phyloP scores from a whole-genome alignment of 2,888 invertebrate genomes.

The Synergus umbraculus region DNA sequence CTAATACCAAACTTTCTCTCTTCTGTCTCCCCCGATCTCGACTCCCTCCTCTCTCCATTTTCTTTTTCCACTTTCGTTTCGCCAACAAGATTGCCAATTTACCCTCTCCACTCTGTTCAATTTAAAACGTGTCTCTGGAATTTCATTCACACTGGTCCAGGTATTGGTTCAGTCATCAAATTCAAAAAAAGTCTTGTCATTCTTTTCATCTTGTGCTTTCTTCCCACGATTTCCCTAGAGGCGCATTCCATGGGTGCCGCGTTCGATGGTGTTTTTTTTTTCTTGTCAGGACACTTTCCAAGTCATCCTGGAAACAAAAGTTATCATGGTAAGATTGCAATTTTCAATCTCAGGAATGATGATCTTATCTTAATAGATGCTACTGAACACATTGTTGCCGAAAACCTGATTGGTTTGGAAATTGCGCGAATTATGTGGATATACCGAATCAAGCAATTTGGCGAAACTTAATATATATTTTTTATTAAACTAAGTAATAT shows the following conservation, averaged over 20 bases:
- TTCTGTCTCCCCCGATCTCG: constrained; percentile 40
- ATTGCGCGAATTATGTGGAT: too few species aligned
- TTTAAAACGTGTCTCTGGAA: not conserved
- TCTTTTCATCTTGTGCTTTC: not conserved
- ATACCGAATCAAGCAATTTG: too few species aligned
- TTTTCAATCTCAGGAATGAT: too few species aligned
- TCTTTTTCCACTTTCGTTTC: not conserved
- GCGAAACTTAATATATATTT: too few species aligned
- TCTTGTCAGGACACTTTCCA: not conserved
- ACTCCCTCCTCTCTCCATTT: constrained; percentile 40
- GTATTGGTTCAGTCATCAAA: not conserved
- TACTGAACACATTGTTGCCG: too few species aligned
- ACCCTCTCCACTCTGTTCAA: not conserved
- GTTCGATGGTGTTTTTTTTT: not conserved
- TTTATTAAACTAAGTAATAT: too few species aligned
- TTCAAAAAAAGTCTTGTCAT: not conserved
- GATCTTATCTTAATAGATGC: too few species aligned
- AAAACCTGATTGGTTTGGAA: too few species aligned
- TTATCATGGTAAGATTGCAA: not conserved
- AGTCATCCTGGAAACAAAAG: not conserved
- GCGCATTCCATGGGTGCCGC: not conserved
- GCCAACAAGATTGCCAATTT: not conserved
- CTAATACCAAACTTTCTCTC: constrained; percentile 35
- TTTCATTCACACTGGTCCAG: not conserved
- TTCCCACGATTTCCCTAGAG: not conserved